These are phyloP conservation scores for Microdon myrmicae DNA, from an alignment of 2,888 invertebrate genomes.

Conservation along the genomic window DNA sequence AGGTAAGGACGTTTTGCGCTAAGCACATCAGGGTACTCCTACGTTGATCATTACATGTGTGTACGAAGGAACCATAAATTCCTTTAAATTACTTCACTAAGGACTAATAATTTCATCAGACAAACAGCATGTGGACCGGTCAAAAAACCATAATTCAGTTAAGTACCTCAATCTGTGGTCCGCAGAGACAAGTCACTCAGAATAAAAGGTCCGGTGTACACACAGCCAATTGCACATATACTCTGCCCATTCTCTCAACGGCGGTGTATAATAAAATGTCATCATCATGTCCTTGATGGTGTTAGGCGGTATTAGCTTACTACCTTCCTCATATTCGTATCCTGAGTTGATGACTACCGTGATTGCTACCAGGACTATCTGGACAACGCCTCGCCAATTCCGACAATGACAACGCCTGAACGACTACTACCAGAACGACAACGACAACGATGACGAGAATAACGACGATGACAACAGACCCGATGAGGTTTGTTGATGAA, in stretches of 20 bases:
- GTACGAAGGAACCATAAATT: constrained; percentile 18
- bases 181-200: constrained; percentile 12
- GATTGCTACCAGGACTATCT: constrained; percentile 23
- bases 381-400: constrained; percentile 11
- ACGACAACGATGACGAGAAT: constrained; percentile 17
- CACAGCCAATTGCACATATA: constrained; percentile 1
- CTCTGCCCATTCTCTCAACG: constrained; percentile 16
- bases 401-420: constrained; percentile 7
- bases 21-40: no score
- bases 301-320: constrained; percentile 46
- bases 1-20: no score
- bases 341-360: constrained; percentile 15
- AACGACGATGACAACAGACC: constrained; percentile 14
- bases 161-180: constrained; percentile 40
- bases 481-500: no score
- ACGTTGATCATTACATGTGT: no score
- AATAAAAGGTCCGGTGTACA: constrained; percentile 12
- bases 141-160: constrained; percentile 56
- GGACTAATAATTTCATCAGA: constrained; percentile 54
- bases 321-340: constrained; percentile 13
- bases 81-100: constrained; percentile 41
- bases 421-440: constrained; percentile 20
- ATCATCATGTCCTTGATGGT: constrained; percentile 47
- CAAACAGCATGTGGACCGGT: constrained; percentile 55
- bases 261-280: constrained; percentile 38